Conservation (phyloP, 2,113 vertebrate species). For the Rhinoptilus africanus region DNA sequence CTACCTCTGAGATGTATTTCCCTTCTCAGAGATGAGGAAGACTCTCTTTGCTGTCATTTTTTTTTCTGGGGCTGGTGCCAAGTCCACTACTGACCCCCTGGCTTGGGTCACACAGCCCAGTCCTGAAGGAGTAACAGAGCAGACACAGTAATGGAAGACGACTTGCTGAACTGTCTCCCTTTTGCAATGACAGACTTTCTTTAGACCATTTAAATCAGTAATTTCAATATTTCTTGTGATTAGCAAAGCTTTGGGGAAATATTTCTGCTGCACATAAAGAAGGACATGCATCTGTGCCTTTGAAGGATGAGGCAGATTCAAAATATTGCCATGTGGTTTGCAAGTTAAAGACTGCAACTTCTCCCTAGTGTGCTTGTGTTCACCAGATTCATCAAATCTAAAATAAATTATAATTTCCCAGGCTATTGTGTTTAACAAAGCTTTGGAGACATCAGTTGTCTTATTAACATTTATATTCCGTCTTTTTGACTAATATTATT, state of each 20-base stretch:
- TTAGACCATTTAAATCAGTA: background rate
- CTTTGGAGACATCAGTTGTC: conserved; percentile 59
- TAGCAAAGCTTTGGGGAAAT: conserved; percentile 45
- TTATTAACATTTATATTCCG: conserved; percentile 74
- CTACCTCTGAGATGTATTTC: background rate
- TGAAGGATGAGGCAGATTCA: conserved; percentile 34
- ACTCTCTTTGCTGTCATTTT: background rate
- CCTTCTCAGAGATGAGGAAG: background rate
- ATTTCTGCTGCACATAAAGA: background rate
- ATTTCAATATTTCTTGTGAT: conserved; percentile 11
- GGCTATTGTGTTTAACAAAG: conserved; percentile 63
- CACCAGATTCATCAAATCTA: conserved; percentile 42
- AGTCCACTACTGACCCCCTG: background rate
- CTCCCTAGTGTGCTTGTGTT: conserved; percentile 33
- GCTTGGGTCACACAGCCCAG: background rate
- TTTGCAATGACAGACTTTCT: background rate
- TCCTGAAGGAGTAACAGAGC: background rate
- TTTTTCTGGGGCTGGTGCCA: background rate
- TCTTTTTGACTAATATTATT: conserved; percentile 66
- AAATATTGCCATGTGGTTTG: conserved; percentile 37
- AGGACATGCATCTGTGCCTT: conserved; percentile 17
- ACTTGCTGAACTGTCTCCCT: background rate
- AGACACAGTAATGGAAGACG: background rate
- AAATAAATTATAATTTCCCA: conserved; percentile 62
- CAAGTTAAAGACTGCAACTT: conserved; percentile 27